Percentiles rank a stretch among this genome's conserved stretches.
These are phyloP conservation scores for Leuciscus waleckii DNA, from an alignment of 2,797 vertebrate genomes.

Conservation along the genomic window DNA sequence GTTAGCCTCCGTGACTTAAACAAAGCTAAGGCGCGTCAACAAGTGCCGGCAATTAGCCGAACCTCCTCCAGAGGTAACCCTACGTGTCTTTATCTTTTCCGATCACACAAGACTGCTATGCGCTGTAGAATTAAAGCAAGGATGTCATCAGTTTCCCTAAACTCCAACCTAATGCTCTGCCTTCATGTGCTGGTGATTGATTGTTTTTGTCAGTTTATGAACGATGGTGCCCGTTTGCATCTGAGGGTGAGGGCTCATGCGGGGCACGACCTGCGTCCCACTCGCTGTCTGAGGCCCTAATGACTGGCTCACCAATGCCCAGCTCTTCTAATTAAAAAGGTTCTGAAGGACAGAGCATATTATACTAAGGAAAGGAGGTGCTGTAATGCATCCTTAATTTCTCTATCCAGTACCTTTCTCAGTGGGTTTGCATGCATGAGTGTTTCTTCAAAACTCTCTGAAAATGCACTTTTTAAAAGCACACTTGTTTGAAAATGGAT, in stretches of 20 bases:
- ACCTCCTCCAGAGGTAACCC: constrained; percentile 88
- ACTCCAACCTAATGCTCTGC: constrained; percentile 89
- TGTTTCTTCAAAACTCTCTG: neutral
- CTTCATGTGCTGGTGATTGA: constrained; percentile 88
- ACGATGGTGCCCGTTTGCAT: constrained; percentile 80
- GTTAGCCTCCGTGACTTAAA: constrained; percentile 92
- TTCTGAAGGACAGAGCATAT: neutral
- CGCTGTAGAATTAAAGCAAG: constrained; percentile 87
- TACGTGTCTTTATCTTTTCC: constrained; percentile 95
- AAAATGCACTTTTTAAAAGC: neutral
- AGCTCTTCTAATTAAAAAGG: constrained; percentile 35
- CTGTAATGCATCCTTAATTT: constrained; percentile 7
- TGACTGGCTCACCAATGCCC: constrained; percentile 43
- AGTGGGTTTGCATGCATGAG: neutral
- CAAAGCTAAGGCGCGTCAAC: constrained; percentile 88
- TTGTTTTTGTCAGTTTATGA: constrained; percentile 94
- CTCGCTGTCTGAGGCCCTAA: constrained; percentile 57
- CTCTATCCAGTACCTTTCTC: neutral
- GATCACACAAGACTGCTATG: constrained; percentile 84
- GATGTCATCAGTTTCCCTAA: constrained; percentile 94
- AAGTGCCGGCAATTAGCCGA: constrained; percentile 92
- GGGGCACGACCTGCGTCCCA: constrained; percentile 28
- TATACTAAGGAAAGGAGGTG: neutral
- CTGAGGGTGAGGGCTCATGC: constrained; percentile 72
- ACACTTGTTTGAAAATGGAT: neutral